A percentile compares a stretch with the other conserved stretches of the same genome.
phyloP scores from a whole-genome alignment of 2,113 vertebrate species.

The Benitochromis conjunctus region DNA sequence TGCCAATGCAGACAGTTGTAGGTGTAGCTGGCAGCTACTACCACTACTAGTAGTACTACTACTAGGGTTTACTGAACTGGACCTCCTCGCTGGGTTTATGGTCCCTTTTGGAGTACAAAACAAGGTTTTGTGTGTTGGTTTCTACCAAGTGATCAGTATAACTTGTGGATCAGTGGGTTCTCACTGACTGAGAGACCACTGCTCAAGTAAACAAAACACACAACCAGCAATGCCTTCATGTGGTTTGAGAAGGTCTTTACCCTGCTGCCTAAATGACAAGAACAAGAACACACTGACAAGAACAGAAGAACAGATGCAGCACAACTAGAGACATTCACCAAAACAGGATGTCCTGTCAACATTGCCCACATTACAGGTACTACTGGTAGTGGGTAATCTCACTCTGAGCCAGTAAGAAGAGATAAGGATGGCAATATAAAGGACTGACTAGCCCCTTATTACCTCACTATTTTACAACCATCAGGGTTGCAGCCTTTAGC shows the following conservation, averaged over 20 bases:
- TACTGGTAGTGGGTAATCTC: no score
- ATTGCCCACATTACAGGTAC: no score
- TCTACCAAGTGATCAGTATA: background rate
- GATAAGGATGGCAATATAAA: no score
- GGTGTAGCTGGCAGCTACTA: no score
- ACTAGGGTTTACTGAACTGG: no score
- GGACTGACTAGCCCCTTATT: background rate
- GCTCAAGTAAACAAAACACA: background rate
- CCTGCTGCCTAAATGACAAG: background rate
- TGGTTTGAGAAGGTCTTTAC: background rate
- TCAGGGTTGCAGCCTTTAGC: background rate
- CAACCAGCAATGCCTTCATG: background rate
- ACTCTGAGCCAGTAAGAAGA: no score
- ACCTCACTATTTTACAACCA: background rate
- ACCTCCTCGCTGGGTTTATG: no score
- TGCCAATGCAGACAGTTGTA: no score
- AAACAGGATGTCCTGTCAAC: no score
- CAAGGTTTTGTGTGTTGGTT: background rate
- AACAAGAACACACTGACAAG: background rate
- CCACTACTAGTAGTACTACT: no score
- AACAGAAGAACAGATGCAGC: background rate
- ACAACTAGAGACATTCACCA: no score
- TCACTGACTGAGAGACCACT: background rate
- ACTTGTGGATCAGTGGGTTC: background rate
- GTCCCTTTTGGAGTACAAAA: background rate